phyloP scores from a whole-genome alignment of 2,797 vertebrate species.

The Chelonia mydas region DNA sequence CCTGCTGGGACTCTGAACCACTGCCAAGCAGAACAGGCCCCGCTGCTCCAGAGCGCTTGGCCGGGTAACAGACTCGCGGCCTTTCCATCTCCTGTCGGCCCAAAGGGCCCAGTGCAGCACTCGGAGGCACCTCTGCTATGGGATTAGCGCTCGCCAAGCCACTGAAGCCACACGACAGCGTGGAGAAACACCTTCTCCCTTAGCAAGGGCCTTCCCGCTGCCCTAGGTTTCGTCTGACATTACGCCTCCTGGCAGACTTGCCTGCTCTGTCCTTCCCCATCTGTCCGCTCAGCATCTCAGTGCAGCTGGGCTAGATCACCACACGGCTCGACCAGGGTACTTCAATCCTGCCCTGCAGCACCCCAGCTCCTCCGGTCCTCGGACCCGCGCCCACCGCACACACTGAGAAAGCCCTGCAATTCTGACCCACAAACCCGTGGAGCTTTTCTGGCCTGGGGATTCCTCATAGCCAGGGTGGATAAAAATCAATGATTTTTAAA shows the following conservation, averaged over 20 bases:
- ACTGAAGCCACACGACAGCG: rapidly evolving
- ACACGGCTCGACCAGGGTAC: not conserved
- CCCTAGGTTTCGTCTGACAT: not conserved
- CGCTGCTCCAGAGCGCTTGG: rapidly evolving
- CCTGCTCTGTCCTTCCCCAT: not conserved
- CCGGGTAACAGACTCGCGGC: rapidly evolving
- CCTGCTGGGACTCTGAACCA: slow-evolving; percentile 30
- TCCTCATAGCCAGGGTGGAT: not conserved
- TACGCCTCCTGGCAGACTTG: not conserved
- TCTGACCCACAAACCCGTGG: not conserved
- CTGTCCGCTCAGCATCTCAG: not conserved
- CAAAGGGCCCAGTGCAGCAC: rapidly evolving
- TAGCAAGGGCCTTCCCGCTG: not conserved
- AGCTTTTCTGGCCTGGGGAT: not conserved
- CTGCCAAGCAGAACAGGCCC: slow-evolving; percentile 43
- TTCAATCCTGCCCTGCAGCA: not conserved
- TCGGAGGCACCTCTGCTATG: not conserved
- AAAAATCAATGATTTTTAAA: too few species aligned
- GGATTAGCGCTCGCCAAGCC: not conserved
- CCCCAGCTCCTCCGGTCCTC: not conserved
- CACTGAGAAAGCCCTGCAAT: too few species aligned
- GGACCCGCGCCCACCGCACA: not conserved
- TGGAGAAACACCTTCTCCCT: not conserved
- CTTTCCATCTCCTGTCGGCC: not conserved
- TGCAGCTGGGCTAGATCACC: not conserved